Evolutionary conservation across 1,140 invertebrate species (phyloP).

Genomic region (Cydia strobilella): DNA sequence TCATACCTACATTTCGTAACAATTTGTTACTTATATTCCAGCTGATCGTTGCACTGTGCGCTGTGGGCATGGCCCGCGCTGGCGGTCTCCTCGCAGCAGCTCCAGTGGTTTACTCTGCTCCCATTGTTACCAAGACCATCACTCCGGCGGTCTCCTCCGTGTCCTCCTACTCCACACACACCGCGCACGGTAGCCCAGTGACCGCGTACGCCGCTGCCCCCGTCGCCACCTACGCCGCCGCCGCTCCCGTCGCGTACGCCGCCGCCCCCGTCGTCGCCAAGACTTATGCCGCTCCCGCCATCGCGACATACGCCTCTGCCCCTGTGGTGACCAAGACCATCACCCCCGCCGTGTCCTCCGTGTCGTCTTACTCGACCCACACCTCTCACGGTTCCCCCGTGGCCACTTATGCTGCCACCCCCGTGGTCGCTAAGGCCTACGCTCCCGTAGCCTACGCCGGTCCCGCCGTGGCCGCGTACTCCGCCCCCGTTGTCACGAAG

Average conservation of each 20-base stretch:
- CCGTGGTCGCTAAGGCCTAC: slow-evolving; percentile 17
- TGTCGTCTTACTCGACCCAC: slow-evolving; percentile 51
- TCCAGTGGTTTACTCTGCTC: slow-evolving; percentile 41
- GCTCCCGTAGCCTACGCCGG: slow-evolving; percentile 18
- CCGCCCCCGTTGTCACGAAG: slow-evolving; percentile 20
- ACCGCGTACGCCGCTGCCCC: slow-evolving; percentile 49
- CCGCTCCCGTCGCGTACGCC: slow-evolving; percentile 40
- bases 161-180: slow-evolving; percentile 56
- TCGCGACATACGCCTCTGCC: slow-evolving; percentile 38
- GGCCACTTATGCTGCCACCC: slow-evolving; percentile 22
- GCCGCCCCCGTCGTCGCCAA: slow-evolving; percentile 37
- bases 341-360: slow-evolving; percentile 42
- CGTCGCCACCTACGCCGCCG: slow-evolving; percentile 42
- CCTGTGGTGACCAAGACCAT: slow-evolving; percentile 44
- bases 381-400: slow-evolving; percentile 47
- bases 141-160: slow-evolving; percentile 55
- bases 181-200: slow-evolving; percentile 51
- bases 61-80: slow-evolving; percentile 57
- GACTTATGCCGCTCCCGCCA: slow-evolving; percentile 35
- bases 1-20: too few relatives aligned
- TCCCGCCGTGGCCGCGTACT: slow-evolving; percentile 29
- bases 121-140: slow-evolving; percentile 54
- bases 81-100: slow-evolving; percentile 53
- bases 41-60: slow-evolving; percentile 62
- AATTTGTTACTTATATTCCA: slow-evolving; percentile 37